These are phyloP conservation scores for Phalacrocorax carbo DNA, from an alignment of 2,113 vertebrate species.

Conservation along the genomic window DNA sequence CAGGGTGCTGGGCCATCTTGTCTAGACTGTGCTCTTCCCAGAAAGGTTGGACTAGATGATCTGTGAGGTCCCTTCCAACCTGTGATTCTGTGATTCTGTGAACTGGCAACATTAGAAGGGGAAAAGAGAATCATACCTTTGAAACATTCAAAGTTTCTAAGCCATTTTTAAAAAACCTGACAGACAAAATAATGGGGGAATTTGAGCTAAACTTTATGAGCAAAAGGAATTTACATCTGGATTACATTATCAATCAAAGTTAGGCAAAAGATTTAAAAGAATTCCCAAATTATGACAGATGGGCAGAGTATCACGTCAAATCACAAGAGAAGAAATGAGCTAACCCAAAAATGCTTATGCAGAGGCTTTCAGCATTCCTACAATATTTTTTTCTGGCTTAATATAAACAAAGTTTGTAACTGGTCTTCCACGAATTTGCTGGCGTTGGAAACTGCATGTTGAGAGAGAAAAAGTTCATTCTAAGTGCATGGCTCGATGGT, in stretches of 20 bases:
- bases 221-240: background rate
- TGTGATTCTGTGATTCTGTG: no score
- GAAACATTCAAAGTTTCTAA: background rate
- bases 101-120: background rate
- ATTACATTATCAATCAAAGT: background rate
- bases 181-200: background rate
- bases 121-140: background rate
- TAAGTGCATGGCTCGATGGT: rapidly evolving
- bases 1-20: no score
- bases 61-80: no score
- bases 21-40: no score
- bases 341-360: background rate
- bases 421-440: background rate
- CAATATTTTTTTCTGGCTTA: background rate
- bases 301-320: background rate
- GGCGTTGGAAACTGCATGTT: background rate
- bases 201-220: background rate
- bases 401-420: background rate
- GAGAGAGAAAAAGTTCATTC: background rate
- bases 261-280: background rate
- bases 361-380: background rate
- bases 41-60: no score
- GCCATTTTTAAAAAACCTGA: background rate
- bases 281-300: background rate
- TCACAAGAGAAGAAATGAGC: background rate